A percentile compares a stretch with the other conserved stretches of the same genome.
phyloP scores from a whole-genome alignment of 2,888 invertebrate genomes.

The Diarsia mendica region DNA sequence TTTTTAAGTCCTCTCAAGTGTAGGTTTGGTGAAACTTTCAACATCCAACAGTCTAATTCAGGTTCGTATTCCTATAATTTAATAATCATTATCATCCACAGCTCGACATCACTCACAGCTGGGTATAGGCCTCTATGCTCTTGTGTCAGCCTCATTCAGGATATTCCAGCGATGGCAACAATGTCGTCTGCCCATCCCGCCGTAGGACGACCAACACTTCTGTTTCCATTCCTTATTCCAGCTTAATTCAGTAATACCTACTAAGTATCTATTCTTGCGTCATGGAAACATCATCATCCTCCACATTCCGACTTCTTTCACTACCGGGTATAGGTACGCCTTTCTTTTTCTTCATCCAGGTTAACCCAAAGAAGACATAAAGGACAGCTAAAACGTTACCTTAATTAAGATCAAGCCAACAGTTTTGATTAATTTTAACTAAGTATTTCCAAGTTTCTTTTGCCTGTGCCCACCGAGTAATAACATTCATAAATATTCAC shows the following conservation, averaged over 20 bases:
- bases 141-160: no score
- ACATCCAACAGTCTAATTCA: neutral
- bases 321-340: neutral
- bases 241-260: no score
- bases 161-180: no score
- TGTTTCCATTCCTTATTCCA: no score
- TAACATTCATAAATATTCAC: conserved; percentile 58
- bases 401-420: conserved; percentile 18
- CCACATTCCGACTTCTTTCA: no score
- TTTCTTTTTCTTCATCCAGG: neutral
- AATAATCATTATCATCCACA: no score
- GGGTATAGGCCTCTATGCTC: neutral
- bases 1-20: neutral
- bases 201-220: no score
- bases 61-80: no score
- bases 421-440: conserved; percentile 12
- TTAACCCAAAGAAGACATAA: neutral
- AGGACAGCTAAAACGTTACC: neutral
- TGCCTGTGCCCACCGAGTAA: conserved; percentile 22
- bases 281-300: no score
- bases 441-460: conserved; percentile 29
- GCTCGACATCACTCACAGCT: no score
- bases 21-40: neutral
- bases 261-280: no score
- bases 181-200: no score